Percentiles rank a stretch among this genome's conserved stretches.
These are phyloP conservation scores for Encarsia formosa DNA, from an alignment of 2,888 invertebrate species.

Conservation along the genomic window DNA sequence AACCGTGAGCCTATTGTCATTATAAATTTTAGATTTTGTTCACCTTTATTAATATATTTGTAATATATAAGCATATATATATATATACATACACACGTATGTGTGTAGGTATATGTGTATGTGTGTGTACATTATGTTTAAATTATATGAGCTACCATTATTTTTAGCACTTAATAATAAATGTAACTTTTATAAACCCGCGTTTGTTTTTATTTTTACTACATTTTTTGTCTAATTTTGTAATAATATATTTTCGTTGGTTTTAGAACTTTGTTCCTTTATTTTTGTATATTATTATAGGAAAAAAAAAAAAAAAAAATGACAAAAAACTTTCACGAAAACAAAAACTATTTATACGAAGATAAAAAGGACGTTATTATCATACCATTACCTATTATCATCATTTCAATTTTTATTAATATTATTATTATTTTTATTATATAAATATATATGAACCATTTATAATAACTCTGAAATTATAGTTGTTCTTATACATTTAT, in stretches of 20 bases:
- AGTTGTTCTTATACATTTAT: slow-evolving; percentile 23
- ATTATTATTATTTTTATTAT: slow-evolving; percentile 28
- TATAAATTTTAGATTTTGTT: too few relatives aligned
- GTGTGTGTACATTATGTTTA: slow-evolving; percentile 33
- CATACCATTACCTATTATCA: slow-evolving; percentile 26
- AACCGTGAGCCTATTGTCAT: too few relatives aligned
- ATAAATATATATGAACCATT: slow-evolving; percentile 29
- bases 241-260: slow-evolving; percentile 40
- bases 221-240: slow-evolving; percentile 30
- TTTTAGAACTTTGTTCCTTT: slow-evolving; percentile 48
- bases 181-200: slow-evolving; percentile 36
- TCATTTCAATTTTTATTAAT: slow-evolving; percentile 27
- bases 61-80: slow-evolving; percentile 32
- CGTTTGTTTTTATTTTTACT: slow-evolving; percentile 33
- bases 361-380: slow-evolving; percentile 22
- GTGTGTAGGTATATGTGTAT: neutral
- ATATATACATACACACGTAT: slow-evolving; percentile 1
- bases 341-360: slow-evolving; percentile 6
- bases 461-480: slow-evolving; percentile 19
- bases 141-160: slow-evolving; percentile 20
- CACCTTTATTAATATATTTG: too few relatives aligned
- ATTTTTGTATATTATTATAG: slow-evolving; percentile 43
- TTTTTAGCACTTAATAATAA: slow-evolving; percentile 26
- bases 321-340: slow-evolving; percentile 1
- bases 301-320: slow-evolving; percentile 26